A percentile compares a stretch with the other conserved stretches of the same genome.
Conservation (phyloP, 2,888 invertebrate genomes). For the Cordilura impudica region DNA sequence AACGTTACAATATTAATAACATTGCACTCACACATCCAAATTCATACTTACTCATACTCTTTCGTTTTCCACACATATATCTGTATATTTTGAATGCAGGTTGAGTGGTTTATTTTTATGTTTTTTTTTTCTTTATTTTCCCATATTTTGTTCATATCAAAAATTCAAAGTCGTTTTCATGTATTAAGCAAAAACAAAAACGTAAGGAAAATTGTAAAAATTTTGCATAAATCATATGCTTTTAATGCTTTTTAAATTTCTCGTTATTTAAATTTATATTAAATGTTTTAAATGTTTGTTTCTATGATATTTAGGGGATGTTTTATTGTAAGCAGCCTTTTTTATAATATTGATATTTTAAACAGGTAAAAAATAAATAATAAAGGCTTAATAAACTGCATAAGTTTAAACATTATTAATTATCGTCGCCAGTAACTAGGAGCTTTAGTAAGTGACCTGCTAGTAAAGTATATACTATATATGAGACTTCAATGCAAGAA, state of each 20-base stretch:
- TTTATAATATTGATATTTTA: no score
- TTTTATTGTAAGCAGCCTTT: no score
- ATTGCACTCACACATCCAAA: constrained; percentile 32
- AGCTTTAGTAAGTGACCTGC: no score
- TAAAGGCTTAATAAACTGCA: no score
- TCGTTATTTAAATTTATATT: constrained; percentile 24
- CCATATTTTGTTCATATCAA: constrained; percentile 52
- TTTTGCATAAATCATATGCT: constrained; percentile 54
- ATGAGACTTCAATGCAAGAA: no score
- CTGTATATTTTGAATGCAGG: constrained; percentile 24
- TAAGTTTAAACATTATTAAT: no score
- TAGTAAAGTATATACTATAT: no score
- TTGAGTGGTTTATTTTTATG: no score
- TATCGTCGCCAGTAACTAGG: no score
- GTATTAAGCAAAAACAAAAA: constrained; percentile 8
- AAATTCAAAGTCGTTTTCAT: constrained; percentile 39
- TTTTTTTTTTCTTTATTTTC: constrained; percentile 50
- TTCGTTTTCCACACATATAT: constrained; percentile 16
- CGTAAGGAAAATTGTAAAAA: constrained; percentile 16
- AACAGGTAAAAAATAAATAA: no score
- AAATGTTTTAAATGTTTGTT: constrained; percentile 3
- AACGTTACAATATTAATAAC: constrained; percentile 4
- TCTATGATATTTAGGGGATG: not conserved
- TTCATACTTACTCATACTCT: not conserved
- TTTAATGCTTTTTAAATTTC: constrained; percentile 49